A percentile compares a stretch with the other conserved stretches of the same genome.
Evolutionary conservation across 1,140 invertebrate genomes (phyloP).

Genomic region (Sarcophaga peregrina): DNA sequence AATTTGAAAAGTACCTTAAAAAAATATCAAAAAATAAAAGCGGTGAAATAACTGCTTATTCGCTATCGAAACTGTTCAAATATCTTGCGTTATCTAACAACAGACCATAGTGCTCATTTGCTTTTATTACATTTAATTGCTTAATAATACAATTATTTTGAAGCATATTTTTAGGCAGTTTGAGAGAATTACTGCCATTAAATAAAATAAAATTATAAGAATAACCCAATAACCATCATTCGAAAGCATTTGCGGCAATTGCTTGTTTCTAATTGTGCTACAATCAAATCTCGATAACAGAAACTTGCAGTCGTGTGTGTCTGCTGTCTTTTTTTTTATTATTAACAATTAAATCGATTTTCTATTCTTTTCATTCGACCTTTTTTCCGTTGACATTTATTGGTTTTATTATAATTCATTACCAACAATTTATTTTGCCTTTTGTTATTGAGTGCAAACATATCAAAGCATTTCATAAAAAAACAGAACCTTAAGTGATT

Average conservation of each 20-base stretch:
- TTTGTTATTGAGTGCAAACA: not conserved
- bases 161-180: slow-evolving; percentile 18
- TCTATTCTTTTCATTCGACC: not conserved
- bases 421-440: not conserved
- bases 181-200: not conserved
- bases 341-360: slow-evolving; percentile 15
- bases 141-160: not conserved
- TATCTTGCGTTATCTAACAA: too few relatives aligned
- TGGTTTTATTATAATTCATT: too few relatives aligned
- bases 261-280: too few relatives aligned
- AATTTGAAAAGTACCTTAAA: not conserved
- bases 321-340: not conserved
- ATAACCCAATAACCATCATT: slow-evolving; percentile 1
- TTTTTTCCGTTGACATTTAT: not conserved
- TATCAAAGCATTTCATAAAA: not conserved
- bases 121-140: not conserved
- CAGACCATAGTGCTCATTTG: too few relatives aligned
- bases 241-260: not conserved
- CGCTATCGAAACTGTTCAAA: too few relatives aligned
- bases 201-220: too few relatives aligned
- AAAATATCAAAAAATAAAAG: not conserved
- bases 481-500: not conserved
- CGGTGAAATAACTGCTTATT: too few relatives aligned
- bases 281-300: not conserved
- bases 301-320: not conserved